Base-by-base conservation (phyloP, 2,113 vertebrate genomes). In the Chloropsis cyanopogon region DNA sequence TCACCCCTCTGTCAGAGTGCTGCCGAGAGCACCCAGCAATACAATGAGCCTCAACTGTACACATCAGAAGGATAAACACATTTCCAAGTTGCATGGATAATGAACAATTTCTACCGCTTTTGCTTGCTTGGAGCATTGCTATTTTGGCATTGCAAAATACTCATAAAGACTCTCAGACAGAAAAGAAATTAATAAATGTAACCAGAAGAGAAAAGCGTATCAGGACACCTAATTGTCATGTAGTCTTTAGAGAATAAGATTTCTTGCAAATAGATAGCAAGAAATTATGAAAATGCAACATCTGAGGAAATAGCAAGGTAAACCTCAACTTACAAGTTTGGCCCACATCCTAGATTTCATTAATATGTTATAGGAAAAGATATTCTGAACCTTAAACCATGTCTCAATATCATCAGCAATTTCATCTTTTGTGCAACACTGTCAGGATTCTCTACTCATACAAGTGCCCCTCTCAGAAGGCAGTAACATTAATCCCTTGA, bases 11-110 rank as follows among this genome's bases (percentile, higher is more conserved):
- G 25, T 50, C 42, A 56, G 63, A 68, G 56, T 6, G 33, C 35
- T 77, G 50, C n/a, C 0, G 0, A 71, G 53, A 59, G 31, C 21
- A 41, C 24, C 8, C 15, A 18, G 35, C 0, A 0, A 35, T 26
- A 64, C 0, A 0, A n/a, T 2, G 19, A 37, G 41, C 25, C 77
- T 76, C 3, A 3, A 22, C 23, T 72, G 23, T 11, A 56, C 35
- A 65, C 37, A 44, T 56, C 15, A 69, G 21, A 89, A 63, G 10
- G 44, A 49, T 49, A 72, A 84, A 83, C 9, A 29, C 6, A 22
- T 37, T 42, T 63, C 47, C 61, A 68, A 37, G 37, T 2, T 10
- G 12, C n/a, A 57, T 0, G 0, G 22, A 70, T 4, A 1, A 73
- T 6, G 2, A 93, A 21, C 21, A 28, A 31, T 82, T 73, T 31